Percentiles rank a stretch among this genome's conserved stretches.
These are phyloP conservation scores for Quadroppia sp. DNA, from an alignment of 2,888 invertebrate species.

Conservation along the genomic window DNA sequence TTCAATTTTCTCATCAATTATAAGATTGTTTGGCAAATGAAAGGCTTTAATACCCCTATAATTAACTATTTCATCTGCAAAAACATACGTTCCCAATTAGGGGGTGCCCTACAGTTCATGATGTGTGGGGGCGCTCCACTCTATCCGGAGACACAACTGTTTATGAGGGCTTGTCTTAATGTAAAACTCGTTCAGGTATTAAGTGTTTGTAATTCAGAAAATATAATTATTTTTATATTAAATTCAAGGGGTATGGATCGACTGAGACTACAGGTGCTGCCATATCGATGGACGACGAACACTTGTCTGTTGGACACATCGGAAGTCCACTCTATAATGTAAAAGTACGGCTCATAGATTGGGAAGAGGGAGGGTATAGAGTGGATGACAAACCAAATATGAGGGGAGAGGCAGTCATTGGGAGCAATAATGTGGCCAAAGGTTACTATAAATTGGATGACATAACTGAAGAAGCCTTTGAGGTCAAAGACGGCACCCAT, in stretches of 20 bases:
- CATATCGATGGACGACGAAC: constrained; percentile 55
- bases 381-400: constrained; percentile 79
- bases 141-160: constrained; percentile 87
- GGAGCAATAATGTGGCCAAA: constrained; percentile 84
- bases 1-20: constrained; percentile 38
- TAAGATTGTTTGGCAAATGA: constrained; percentile 37
- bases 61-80: constrained; percentile 38
- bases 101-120: constrained; percentile 80
- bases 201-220: constrained; percentile 43
- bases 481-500: constrained; percentile 66
- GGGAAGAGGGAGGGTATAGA: constrained; percentile 84
- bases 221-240: background rate
- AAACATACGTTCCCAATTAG: constrained; percentile 60
- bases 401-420: constrained; percentile 75
- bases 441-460: constrained; percentile 75
- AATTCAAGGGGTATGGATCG: constrained; percentile 84
- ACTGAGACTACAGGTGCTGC: constrained; percentile 94
- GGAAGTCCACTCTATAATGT: constrained; percentile 81
- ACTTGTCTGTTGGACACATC: constrained; percentile 75
- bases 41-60: constrained; percentile 41
- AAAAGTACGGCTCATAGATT: constrained; percentile 79
- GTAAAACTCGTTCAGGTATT: constrained; percentile 64
- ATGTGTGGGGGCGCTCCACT: constrained; percentile 92
- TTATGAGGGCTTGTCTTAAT: constrained; percentile 65
- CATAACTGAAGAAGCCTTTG: constrained; percentile 69